phyloP scores from a whole-genome alignment of 64 coral and sea anemone species.

The Trachythela sp. region DNA sequence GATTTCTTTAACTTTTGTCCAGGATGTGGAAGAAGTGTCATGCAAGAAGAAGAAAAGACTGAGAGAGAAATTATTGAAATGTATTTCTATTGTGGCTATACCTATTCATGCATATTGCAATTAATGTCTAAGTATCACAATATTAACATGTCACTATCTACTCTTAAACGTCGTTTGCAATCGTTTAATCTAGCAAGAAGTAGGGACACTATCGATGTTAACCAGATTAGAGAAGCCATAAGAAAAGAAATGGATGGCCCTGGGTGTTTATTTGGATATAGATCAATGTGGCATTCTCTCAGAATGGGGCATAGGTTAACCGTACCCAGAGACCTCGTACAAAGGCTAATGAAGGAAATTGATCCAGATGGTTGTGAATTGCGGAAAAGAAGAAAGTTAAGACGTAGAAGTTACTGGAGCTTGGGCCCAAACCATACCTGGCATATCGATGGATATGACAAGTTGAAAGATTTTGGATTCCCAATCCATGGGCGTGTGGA shows the following conservation, averaged over 20 bases:
- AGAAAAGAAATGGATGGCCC: slow-evolving; percentile 10
- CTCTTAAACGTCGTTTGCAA: neutral
- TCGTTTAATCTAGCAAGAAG: slow-evolving; percentile 3
- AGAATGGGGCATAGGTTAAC: neutral
- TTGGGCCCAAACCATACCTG: too few species aligned
- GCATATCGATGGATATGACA: neutral
- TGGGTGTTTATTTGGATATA: neutral
- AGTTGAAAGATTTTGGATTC: slow-evolving; percentile 19
- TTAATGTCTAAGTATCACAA: too few species aligned
- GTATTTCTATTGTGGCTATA: neutral
- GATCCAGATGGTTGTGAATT: slow-evolving; percentile 14
- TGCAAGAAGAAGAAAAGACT: neutral
- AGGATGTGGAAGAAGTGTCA: neutral
- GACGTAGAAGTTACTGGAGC: neutral
- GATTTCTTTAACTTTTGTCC: slow-evolving; percentile 4
- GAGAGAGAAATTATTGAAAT: slow-evolving; percentile 2
- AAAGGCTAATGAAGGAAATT: slow-evolving; percentile 14
- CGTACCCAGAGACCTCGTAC: neutral
- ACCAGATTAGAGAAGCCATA: neutral
- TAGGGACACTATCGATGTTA: neutral
- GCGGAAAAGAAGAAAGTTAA: neutral
- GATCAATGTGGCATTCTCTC: slow-evolving; percentile 9
- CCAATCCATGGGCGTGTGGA: slow-evolving; percentile 8
- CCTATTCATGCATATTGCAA: neutral
- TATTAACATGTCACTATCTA: neutral